phyloP scores from a whole-genome alignment of 2,113 vertebrate genomes.

The Nerophis lumbriciformis region DNA sequence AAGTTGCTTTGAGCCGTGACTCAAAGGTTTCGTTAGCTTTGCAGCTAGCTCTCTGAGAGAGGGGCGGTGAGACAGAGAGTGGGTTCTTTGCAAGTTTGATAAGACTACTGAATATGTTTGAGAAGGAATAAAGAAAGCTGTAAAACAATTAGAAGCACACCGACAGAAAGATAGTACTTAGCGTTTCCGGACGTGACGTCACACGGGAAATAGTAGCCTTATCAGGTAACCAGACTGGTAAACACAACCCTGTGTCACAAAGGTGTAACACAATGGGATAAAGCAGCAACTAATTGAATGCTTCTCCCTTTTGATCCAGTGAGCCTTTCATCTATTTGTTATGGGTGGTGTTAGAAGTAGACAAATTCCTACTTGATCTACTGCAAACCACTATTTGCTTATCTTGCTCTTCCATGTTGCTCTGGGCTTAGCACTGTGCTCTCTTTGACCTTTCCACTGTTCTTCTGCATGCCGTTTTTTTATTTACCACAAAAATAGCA shows the following conservation, averaged over 20 bases:
- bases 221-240: slow-evolving; percentile 7
- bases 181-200: background rate
- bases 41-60: too few species aligned
- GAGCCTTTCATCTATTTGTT: slow-evolving; percentile 56
- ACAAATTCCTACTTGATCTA: slow-evolving; percentile 23
- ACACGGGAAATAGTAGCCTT: too few species aligned
- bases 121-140: too few species aligned
- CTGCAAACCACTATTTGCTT: slow-evolving; percentile 22
- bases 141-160: too few species aligned
- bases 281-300: slow-evolving; percentile 47
- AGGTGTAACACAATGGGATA: slow-evolving; percentile 35
- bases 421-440: background rate
- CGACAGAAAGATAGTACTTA: too few species aligned
- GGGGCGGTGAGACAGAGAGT: background rate
- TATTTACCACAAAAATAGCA: slow-evolving; percentile 27
- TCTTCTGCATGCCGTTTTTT: slow-evolving; percentile 6
- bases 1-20: too few species aligned
- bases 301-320: slow-evolving; percentile 43
- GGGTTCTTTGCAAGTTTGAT: background rate
- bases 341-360: slow-evolving; percentile 28
- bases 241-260: background rate
- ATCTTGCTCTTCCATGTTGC: slow-evolving; percentile 3
- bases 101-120: too few species aligned
- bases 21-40: too few species aligned
- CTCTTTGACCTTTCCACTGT: background rate